Percentiles rank a stretch among this genome's conserved stretches.
Conservation (phyloP, 2,113 vertebrate species). For the Microcebus ravelobensis region DNA sequence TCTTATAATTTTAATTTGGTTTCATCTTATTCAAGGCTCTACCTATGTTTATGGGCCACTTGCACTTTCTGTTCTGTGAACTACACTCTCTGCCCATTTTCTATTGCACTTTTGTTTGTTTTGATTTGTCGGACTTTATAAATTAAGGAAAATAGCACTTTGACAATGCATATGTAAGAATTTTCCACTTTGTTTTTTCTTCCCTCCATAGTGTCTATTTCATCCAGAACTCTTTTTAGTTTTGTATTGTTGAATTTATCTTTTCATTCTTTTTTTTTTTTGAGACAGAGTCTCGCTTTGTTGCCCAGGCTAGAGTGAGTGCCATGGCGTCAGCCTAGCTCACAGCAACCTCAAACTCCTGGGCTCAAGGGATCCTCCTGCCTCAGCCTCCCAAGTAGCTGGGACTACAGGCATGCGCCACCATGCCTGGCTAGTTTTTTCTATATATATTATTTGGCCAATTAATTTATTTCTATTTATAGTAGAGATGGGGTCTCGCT, state of each 20-base stretch:
- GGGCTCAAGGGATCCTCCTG: too few relatives aligned
- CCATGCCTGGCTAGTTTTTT: too few relatives aligned
- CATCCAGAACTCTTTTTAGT: not conserved
- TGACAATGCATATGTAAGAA: not conserved
- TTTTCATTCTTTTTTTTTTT: not conserved
- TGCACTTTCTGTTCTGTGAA: not conserved
- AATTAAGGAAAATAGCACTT: not conserved
- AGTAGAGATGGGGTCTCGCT: too few relatives aligned
- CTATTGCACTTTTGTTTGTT: not conserved
- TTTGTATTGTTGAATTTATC: conserved; percentile 4
- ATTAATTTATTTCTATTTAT: too few relatives aligned
- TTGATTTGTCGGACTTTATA: not conserved
- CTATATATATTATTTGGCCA: too few relatives aligned
- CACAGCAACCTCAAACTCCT: too few relatives aligned
- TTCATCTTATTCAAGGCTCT: not conserved
- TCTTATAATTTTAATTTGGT: not conserved
- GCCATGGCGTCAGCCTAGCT: too few relatives aligned
- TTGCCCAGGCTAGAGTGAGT: too few relatives aligned
- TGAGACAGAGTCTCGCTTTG: too few relatives aligned
- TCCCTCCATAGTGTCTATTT: not conserved
- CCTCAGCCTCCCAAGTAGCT: too few relatives aligned
- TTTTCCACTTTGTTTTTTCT: not conserved
- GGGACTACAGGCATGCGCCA: too few relatives aligned
- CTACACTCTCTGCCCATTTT: not conserved
- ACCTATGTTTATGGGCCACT: not conserved